These are phyloP conservation scores for Mareca strepera DNA, from an alignment of 2,797 vertebrate species.

Conservation along the genomic window DNA sequence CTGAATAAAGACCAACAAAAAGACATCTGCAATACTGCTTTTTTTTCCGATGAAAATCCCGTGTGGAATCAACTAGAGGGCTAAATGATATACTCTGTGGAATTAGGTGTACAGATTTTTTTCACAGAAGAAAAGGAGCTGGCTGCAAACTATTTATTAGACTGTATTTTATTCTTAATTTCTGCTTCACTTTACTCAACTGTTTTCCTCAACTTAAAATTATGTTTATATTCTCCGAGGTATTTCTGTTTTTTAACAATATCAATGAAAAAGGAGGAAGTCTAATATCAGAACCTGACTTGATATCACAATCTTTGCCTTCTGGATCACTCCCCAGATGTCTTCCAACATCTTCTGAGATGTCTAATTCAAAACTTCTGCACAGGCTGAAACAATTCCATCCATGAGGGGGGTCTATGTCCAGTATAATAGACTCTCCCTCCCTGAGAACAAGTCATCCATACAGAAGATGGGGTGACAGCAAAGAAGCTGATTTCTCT, in stretches of 20 bases:
- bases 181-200: not conserved
- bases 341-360: not conserved
- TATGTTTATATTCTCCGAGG: not conserved
- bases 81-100: not conserved
- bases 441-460: not conserved
- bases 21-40: not conserved
- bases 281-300: not conserved
- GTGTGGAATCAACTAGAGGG: not conserved
- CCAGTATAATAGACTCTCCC: no score
- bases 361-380: not conserved
- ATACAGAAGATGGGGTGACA: not conserved
- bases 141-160: not conserved
- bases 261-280: not conserved
- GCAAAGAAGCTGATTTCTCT: not conserved
- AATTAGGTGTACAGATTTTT: not conserved
- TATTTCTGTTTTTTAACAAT: not conserved
- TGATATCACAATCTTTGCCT: not conserved
- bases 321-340: not conserved
- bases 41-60: not conserved
- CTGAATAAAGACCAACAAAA: not conserved
- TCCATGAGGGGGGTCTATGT: not conserved
- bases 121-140: not conserved
- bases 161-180: not conserved
- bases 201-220: not conserved
- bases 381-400: not conserved